Evolutionary conservation across 2,113 vertebrate genomes (phyloP).

Genomic region (Eonycteris spelaea): DNA sequence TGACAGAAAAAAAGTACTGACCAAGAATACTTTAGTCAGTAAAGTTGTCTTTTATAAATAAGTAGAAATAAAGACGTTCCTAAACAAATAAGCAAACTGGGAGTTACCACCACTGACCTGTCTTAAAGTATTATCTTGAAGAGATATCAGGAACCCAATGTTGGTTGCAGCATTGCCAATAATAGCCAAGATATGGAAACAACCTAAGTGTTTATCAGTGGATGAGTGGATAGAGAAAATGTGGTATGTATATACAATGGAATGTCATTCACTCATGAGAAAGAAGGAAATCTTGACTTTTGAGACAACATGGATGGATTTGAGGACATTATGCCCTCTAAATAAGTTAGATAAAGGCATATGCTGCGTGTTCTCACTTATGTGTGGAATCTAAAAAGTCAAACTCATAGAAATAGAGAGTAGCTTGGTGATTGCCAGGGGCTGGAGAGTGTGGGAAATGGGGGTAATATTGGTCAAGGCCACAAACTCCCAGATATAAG

Average conservation of each 20-base stretch:
- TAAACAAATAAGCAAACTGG: background rate
- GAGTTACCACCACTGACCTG: background rate
- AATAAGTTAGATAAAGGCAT: background rate
- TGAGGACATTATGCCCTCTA: background rate
- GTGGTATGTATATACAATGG: background rate
- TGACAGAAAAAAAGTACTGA: background rate
- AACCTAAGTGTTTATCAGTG: background rate
- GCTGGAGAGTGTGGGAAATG: background rate
- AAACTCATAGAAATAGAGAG: background rate
- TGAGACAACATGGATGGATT: background rate
- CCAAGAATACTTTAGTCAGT: background rate
- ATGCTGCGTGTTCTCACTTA: background rate
- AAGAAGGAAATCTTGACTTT: background rate
- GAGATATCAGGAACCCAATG: background rate
- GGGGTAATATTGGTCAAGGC: background rate
- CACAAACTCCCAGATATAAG: background rate
- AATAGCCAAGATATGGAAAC: background rate
- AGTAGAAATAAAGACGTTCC: background rate
- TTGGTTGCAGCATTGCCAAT: background rate
- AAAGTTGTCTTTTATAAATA: background rate
- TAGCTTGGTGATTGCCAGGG: background rate
- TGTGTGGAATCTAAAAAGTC: background rate
- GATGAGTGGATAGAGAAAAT: background rate
- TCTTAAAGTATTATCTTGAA: background rate
- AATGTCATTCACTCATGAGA: background rate